phyloP scores from a whole-genome alignment of 2,888 invertebrate genomes.

The Erebia palarica region DNA sequence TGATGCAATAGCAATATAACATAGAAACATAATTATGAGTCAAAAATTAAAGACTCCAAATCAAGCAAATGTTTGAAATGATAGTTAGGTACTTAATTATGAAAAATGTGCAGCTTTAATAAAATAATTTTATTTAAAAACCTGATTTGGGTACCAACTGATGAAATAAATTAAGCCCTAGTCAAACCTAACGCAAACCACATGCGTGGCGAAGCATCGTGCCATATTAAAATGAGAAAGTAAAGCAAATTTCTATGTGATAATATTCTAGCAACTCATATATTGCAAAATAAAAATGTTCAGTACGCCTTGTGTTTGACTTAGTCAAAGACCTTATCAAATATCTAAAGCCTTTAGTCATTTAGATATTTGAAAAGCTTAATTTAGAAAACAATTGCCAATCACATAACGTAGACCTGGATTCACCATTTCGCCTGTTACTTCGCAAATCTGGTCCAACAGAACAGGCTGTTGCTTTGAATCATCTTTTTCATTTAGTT shows the following conservation, averaged over 20 bases:
- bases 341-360: too few species aligned
- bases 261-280: too few species aligned
- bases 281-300: too few species aligned
- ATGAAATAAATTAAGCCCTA: background rate
- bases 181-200: too few species aligned
- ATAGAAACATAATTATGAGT: background rate
- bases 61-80: background rate
- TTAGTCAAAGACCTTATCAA: too few species aligned
- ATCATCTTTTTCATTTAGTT: slow-evolving; percentile 63
- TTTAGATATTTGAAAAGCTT: too few species aligned
- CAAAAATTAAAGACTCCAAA: background rate
- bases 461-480: slow-evolving; percentile 56
- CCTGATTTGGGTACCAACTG: background rate
- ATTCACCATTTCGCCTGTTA: slow-evolving; percentile 43
- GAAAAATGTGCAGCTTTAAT: background rate
- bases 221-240: too few species aligned
- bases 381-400: too few species aligned
- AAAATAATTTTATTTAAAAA: background rate
- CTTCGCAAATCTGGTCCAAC: slow-evolving; percentile 61
- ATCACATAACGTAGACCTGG: too few species aligned
- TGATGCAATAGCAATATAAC: background rate
- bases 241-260: too few species aligned
- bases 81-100: background rate
- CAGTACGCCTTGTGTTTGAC: too few species aligned
- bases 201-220: too few species aligned